phyloP scores from a whole-genome alignment of 53 echinoderm and acorn worm genomes.

The Pentamera pediparva region DNA sequence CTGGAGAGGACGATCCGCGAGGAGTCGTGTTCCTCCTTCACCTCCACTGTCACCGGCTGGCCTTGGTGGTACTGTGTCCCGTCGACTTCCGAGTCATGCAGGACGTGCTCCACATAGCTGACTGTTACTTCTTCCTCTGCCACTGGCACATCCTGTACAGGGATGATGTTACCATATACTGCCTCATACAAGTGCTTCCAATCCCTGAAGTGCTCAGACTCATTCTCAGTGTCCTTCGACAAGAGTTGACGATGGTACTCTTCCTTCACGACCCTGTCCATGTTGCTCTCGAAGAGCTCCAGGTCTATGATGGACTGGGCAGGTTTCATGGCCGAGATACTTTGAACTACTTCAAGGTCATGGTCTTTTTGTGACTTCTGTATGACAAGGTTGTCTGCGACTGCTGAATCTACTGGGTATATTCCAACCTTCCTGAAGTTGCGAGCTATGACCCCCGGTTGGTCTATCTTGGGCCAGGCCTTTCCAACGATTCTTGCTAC shows the following conservation, averaged over 20 bases:
- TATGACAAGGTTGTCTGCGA: slow-evolving; percentile 10
- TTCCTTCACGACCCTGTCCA: slow-evolving; percentile 44
- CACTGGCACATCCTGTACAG: slow-evolving; percentile 15
- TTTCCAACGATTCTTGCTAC: slow-evolving; percentile 31
- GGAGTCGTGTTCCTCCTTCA: slow-evolving; percentile 15
- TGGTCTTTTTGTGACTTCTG: slow-evolving; percentile 1
- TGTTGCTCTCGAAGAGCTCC: slow-evolving; percentile 32
- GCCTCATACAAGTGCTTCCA: slow-evolving; percentile 55
- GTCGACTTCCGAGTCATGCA: background rate
- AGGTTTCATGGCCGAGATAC: slow-evolving; percentile 3
- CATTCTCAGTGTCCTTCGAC: slow-evolving; percentile 29
- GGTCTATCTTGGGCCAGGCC: slow-evolving; percentile 39
- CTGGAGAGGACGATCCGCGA: background rate
- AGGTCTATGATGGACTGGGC: slow-evolving; percentile 30
- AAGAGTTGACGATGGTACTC: slow-evolving; percentile 37
- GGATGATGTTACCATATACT: slow-evolving; percentile 29
- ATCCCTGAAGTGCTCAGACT: slow-evolving; percentile 30
- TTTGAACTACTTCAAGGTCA: slow-evolving; percentile 7
- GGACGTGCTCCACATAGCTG: slow-evolving; percentile 25
- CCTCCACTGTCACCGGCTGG: slow-evolving; percentile 5
- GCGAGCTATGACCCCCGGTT: slow-evolving; percentile 19
- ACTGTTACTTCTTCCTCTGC: slow-evolving; percentile 23
- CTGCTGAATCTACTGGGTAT: slow-evolving; percentile 36
- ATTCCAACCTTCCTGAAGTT: slow-evolving; percentile 48
- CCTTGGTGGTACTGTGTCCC: slow-evolving; percentile 11